Percentiles rank a stretch among this genome's conserved stretches.
These are phyloP conservation scores for Lithophane semibrunnea DNA, from an alignment of 2,888 invertebrate genomes.

Conservation along the genomic window DNA sequence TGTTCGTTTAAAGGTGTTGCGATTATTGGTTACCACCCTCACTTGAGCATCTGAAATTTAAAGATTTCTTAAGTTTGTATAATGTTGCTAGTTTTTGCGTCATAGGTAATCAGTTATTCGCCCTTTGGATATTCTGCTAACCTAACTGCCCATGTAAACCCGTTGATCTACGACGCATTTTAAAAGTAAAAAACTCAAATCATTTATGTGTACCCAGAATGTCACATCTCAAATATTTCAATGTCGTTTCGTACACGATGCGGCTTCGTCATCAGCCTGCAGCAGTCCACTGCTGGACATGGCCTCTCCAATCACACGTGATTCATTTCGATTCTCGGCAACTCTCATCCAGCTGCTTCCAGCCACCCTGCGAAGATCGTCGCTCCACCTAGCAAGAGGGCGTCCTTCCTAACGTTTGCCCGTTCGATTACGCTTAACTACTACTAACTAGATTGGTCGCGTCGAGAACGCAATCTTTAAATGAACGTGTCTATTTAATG, in stretches of 20 bases:
- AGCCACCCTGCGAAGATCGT: not conserved
- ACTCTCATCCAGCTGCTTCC: not conserved
- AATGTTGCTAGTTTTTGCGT: not conserved
- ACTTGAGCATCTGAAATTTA: constrained; percentile 36
- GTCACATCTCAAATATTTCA: not conserved
- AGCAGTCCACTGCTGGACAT: not conserved
- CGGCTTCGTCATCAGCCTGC: not conserved
- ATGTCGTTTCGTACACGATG: not conserved
- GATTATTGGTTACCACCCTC: constrained; percentile 37
- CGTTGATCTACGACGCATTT: not conserved
- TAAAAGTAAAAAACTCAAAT: not conserved
- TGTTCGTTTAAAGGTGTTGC: constrained; percentile 21
- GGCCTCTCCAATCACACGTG: not conserved
- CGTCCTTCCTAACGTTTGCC: not conserved
- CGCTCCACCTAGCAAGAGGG: not conserved
- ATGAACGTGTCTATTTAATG: not conserved
- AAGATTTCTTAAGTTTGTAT: not conserved
- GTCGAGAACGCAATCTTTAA: not conserved
- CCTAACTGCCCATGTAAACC: not conserved
- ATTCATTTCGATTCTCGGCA: not conserved
- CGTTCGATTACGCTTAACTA: not conserved
- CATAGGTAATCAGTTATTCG: not conserved
- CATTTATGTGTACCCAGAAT: not conserved
- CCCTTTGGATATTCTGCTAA: not conserved
- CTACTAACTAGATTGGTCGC: not conserved